Evolutionary conservation across 1,140 invertebrate species (phyloP).

Genomic region (Spodoptera litura): DNA sequence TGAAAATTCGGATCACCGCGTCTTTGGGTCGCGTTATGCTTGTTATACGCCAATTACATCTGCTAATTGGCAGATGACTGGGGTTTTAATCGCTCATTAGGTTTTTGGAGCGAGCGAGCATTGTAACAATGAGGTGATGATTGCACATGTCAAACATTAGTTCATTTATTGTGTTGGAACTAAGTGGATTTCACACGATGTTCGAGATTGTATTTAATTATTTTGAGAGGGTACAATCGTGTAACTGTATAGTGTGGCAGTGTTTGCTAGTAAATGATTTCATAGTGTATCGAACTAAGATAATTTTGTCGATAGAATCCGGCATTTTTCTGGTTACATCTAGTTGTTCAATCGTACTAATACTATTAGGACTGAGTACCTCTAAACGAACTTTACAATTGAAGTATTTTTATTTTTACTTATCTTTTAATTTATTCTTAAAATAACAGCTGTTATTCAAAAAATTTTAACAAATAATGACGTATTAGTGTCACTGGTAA

Average conservation of each 20-base stretch:
- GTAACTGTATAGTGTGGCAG: too few relatives aligned
- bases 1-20: conserved; percentile 43
- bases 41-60: conserved; percentile 42
- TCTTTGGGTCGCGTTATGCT: conserved; percentile 25
- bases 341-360: too few relatives aligned
- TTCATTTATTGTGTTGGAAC: conserved; percentile 33
- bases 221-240: too few relatives aligned
- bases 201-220: neutral
- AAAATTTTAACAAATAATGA: neutral
- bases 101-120: conserved; percentile 20
- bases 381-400: too few relatives aligned
- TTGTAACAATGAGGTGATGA: conserved; percentile 20
- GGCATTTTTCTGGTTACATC: too few relatives aligned
- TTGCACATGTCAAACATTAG: conserved; percentile 37
- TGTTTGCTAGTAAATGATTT: too few relatives aligned
- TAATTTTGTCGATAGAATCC: too few relatives aligned
- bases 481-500: conserved; percentile 58
- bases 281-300: too few relatives aligned
- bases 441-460: neutral
- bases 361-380: too few relatives aligned
- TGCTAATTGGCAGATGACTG: conserved; percentile 36
- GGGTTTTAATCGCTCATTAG: conserved; percentile 41
- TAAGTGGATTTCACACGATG: conserved; percentile 27
- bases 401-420: too few relatives aligned
- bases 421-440: too few relatives aligned